Percentiles rank a stretch among this genome's conserved stretches.
Evolutionary conservation across 1,140 invertebrate species (phyloP).

Genomic region (Pomacea maculata): DNA sequence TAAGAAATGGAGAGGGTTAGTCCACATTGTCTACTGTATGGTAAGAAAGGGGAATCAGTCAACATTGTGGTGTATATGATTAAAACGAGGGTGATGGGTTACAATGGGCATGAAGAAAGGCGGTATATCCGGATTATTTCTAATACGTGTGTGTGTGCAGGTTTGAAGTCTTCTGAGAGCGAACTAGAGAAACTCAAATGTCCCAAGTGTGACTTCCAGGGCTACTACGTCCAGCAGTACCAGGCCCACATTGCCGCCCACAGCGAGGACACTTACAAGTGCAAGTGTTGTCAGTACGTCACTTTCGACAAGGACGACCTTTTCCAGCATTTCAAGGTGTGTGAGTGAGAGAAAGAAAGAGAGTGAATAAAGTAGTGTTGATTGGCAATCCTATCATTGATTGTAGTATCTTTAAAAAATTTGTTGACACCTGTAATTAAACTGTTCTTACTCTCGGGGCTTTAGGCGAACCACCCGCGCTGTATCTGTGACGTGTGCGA

Average conservation of each 20-base stretch:
- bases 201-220: slow-evolving; percentile 62
- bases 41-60: too few species aligned
- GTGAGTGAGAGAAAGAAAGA: background rate
- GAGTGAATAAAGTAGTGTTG: too few species aligned
- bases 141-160: slow-evolving; percentile 36
- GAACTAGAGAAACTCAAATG: slow-evolving; percentile 61
- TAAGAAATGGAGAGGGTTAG: too few species aligned
- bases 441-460: too few species aligned
- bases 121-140: too few species aligned
- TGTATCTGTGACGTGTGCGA: slow-evolving; percentile 63
- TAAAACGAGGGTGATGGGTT: too few species aligned
- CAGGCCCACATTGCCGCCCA: slow-evolving; percentile 61
- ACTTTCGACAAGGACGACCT: slow-evolving; percentile 59
- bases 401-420: background rate
- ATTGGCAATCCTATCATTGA: too few species aligned
- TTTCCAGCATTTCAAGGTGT: slow-evolving; percentile 62
- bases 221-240: slow-evolving; percentile 63
- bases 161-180: slow-evolving; percentile 59
- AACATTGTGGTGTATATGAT: too few species aligned
- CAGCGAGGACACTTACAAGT: slow-evolving; percentile 55
- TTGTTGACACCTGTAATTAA: background rate
- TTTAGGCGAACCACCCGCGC: slow-evolving; percentile 62
- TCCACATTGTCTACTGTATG: too few species aligned
- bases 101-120: too few species aligned
- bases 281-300: slow-evolving; percentile 62